Evolutionary conservation across 2,113 vertebrate genomes (phyloP).

Genomic region (Chionomys nivalis): DNA sequence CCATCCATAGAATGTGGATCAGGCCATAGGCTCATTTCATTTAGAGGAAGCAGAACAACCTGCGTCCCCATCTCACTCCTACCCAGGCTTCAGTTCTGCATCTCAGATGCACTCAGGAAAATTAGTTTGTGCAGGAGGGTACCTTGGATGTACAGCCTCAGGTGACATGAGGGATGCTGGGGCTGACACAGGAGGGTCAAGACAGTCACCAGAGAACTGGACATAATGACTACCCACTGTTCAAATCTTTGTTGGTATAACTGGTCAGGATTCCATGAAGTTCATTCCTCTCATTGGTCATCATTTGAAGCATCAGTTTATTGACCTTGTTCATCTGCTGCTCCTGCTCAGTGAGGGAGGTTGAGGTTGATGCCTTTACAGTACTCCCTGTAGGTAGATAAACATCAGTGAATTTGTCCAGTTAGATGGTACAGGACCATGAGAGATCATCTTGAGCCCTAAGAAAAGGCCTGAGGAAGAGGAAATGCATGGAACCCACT

Average conservation of each 20-base stretch:
- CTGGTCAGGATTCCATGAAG: constrained; percentile 86
- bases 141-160: not conserved
- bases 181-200: not conserved
- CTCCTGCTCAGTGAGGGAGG: constrained; percentile 82
- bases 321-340: constrained; percentile 94
- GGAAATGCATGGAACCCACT: no score
- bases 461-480: no score
- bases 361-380: no score
- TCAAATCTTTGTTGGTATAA: constrained; percentile 90
- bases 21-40: not conserved
- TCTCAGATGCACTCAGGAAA: not conserved
- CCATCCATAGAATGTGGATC: not conserved
- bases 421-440: no score
- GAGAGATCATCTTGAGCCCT: no score
- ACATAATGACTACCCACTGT: not conserved
- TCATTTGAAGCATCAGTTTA: constrained; percentile 90
- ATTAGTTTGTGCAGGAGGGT: not conserved
- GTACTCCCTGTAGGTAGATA: no score
- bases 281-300: constrained; percentile 83
- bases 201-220: fast-evolving
- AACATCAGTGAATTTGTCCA: no score
- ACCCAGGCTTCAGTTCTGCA: not conserved
- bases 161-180: not conserved
- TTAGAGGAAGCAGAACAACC: not conserved
- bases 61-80: not conserved